These are phyloP conservation scores for Sandelia bainsii DNA, from an alignment of 2,797 vertebrate genomes.

Conservation along the genomic window DNA sequence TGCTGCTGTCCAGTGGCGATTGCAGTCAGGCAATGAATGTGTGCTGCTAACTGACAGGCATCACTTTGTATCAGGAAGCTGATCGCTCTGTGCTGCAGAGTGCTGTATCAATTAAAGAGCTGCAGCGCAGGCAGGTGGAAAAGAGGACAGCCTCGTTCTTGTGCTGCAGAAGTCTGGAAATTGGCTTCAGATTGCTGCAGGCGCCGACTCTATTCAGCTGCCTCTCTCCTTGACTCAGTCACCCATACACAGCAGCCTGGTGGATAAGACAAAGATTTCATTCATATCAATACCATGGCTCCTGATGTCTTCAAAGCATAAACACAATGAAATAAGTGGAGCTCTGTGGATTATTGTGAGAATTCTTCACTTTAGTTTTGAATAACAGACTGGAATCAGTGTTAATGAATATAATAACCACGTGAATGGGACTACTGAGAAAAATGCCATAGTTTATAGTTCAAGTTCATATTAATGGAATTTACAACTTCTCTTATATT, in stretches of 20 bases:
- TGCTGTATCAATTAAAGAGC: conserved; percentile 70
- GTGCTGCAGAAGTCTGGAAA: conserved; percentile 63
- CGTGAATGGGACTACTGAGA: too few species aligned
- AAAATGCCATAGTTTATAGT: too few species aligned
- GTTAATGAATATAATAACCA: background rate
- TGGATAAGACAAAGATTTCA: conserved; percentile 56
- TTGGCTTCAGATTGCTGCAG: conserved; percentile 72
- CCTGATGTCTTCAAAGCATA: conserved; percentile 51
- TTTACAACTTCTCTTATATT: too few species aligned
- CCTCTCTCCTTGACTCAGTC: conserved; percentile 57
- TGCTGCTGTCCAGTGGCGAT: conserved; percentile 36
- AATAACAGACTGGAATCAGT: conserved; percentile 5
- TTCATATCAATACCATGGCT: conserved; percentile 41
- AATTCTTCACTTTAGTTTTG: conserved; percentile 9
- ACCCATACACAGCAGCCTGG: conserved; percentile 48
- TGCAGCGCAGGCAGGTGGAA: conserved; percentile 53
- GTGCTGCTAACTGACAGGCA: conserved; percentile 69
- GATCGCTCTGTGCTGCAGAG: conserved; percentile 63
- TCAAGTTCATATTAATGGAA: too few species aligned
- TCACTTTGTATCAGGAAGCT: conserved; percentile 70
- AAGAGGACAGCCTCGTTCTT: conserved; percentile 68
- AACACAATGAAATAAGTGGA: conserved; percentile 44
- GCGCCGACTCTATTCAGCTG: conserved; percentile 58
- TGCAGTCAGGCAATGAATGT: conserved; percentile 36
- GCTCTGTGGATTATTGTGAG: conserved; percentile 11